Conservation (phyloP, 2,113 vertebrate genomes). For the Silurus glanis region DNA sequence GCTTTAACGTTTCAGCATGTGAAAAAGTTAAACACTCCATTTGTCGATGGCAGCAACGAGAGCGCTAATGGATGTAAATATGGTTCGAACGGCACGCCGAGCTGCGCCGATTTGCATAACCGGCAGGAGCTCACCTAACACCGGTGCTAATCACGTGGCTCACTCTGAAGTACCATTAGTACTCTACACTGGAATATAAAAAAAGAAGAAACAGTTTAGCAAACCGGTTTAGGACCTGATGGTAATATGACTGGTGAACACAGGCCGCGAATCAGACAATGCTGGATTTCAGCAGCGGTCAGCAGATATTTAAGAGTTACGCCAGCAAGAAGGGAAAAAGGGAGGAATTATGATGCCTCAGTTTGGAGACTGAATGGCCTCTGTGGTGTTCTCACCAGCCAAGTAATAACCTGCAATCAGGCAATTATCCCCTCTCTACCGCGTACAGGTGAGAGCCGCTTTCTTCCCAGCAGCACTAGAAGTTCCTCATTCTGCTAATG, state of each 20-base stretch:
- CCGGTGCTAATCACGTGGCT: conserved; percentile 44
- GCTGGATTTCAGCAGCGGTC: conserved; percentile 44
- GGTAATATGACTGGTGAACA: conserved; percentile 25
- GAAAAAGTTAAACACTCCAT: conserved; percentile 31
- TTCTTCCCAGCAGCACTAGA: conserved; percentile 32
- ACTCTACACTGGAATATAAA: conserved; percentile 16
- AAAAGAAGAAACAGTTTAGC: conserved; percentile 28
- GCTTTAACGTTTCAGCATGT: conserved; percentile 22
- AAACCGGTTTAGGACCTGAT: conserved; percentile 35
- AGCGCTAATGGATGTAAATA: conserved; percentile 46
- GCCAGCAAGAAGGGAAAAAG: conserved; percentile 2
- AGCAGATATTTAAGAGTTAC: conserved; percentile 42
- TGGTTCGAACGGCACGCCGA: conserved; percentile 12
- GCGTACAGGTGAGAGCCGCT: conserved; percentile 49
- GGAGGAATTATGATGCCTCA: conserved; percentile 37
- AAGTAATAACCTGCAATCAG: conserved; percentile 58
- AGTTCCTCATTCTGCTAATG: conserved; percentile 43
- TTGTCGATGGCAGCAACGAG: conserved; percentile 21
- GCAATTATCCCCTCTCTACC: conserved; percentile 52
- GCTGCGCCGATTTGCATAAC: conserved; percentile 47
- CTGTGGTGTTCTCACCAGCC: conserved; percentile 52
- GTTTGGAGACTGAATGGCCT: conserved; percentile 46
- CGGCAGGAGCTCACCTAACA: conserved; percentile 19
- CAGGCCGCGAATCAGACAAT: conserved; percentile 9
- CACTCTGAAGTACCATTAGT: conserved; percentile 40